Evolutionary conservation across 2,113 vertebrate genomes (phyloP), one percentile per base, ranked within the genome.

Genomic region (Geococcyx californianus): DNA sequence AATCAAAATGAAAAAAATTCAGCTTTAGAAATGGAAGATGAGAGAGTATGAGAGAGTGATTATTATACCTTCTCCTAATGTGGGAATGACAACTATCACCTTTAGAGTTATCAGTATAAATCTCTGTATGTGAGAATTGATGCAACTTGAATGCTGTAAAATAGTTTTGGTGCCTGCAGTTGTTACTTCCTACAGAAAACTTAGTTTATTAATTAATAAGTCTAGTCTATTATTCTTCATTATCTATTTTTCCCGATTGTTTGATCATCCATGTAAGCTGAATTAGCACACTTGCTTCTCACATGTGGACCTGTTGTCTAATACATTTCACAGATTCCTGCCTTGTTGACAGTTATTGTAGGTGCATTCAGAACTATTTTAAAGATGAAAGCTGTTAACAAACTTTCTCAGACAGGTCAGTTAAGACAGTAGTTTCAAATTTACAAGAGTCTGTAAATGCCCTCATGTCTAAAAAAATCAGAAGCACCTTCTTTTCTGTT

Each of bases 331-430:
- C 91, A 23, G 81, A 93, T 96, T 96, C 95, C 95, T 95, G 34
- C 91, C 96, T 67, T 70, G 84, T 76, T 96, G 78, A 93, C 95
- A 97, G 96, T 93, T 97, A 96, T 97, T 97, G 93, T 95, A 95
- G 93, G 93, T 96, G 92, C 51, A 90, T 93, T 97, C 93, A 82
- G 91, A 97, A 96, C 93, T 97, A 96, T 97, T 97, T 97, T 96
- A 92, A 97, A 97, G 91, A 94, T 73, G 90, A 97, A 97, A 91
- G 58, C 90, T 98, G 96, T 89, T 94, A 81, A 96, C 90, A 83
- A 16, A 66, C 69, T 97, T 97, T 94, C 86, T 95, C 84, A 94
- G 93, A 87, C 68, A 95, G 82, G n/a, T 34, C 83, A 96, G 91
- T 84, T 78, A 95, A 95, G 76, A 96, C 75, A 94, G 96, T 72